Conservation (phyloP, 2,888 invertebrate genomes). For the Acholoe squamosa region DNA sequence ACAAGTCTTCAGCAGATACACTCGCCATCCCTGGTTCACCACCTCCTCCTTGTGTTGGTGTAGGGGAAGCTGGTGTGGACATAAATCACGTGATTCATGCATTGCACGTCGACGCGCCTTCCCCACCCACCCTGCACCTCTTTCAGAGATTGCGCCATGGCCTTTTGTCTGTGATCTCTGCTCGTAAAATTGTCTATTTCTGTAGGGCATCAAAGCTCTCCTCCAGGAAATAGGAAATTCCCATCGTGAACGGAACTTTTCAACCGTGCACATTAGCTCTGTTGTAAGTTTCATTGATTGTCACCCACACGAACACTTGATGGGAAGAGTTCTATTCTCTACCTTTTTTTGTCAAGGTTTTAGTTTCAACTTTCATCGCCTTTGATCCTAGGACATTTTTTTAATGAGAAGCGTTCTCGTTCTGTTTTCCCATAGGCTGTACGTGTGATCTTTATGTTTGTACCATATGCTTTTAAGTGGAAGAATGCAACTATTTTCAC, state of each 20-base stretch:
- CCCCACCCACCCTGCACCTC: not conserved
- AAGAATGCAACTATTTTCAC: too few species aligned
- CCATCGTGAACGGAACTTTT: not conserved
- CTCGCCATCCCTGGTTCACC: too few species aligned
- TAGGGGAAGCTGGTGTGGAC: not conserved
- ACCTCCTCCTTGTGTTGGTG: too few species aligned
- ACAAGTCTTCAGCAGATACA: too few species aligned
- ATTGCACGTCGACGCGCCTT: not conserved
- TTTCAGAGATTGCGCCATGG: slow-evolving; percentile 24
- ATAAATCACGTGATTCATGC: slow-evolving; percentile 31
- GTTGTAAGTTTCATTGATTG: slow-evolving; percentile 9
- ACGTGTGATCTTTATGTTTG: not conserved
- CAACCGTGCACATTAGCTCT: not conserved
- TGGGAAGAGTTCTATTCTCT: not conserved
- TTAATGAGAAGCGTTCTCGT: not conserved
- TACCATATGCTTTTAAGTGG: too few species aligned
- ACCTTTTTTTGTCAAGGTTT: not conserved
- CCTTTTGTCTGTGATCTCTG: slow-evolving; percentile 27
- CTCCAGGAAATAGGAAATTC: not conserved
- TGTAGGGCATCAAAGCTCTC: not conserved
- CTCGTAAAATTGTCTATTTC: slow-evolving; percentile 29
- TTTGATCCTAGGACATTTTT: not conserved
- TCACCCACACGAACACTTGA: not conserved
- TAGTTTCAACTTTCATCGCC: not conserved
- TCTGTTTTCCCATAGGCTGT: not conserved